Conservation (phyloP, 2,113 vertebrate genomes). For the Pterocles burchelli region DNA sequence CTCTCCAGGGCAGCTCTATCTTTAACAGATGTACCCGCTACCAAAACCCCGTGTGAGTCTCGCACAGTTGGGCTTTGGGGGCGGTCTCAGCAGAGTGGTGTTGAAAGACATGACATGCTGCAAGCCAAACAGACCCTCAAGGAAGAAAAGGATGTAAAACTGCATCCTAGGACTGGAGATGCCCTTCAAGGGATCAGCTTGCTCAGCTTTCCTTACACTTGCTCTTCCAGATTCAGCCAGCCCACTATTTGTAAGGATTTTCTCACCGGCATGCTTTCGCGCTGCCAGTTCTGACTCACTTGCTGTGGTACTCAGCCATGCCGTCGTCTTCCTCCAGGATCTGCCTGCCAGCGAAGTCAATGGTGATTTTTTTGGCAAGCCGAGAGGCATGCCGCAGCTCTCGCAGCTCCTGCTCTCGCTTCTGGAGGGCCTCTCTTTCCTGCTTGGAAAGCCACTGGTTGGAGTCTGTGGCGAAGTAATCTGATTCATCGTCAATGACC, state of each 20-base stretch:
- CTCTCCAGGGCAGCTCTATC: neutral
- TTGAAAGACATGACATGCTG: neutral
- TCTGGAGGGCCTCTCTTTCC: slow-evolving; percentile 86
- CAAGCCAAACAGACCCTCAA: neutral
- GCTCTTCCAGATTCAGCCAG: neutral
- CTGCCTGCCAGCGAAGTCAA: slow-evolving; percentile 94
- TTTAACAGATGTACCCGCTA: neutral
- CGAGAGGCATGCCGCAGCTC: slow-evolving; percentile 90
- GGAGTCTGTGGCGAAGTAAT: slow-evolving; percentile 94
- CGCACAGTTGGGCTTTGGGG: neutral
- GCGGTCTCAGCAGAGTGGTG: neutral
- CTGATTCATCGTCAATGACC: slow-evolving; percentile 94
- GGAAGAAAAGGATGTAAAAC: neutral
- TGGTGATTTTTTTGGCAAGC: slow-evolving; percentile 87
- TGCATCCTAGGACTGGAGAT: accelerated
- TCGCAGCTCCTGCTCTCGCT: slow-evolving; percentile 86
- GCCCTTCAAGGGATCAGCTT: neutral
- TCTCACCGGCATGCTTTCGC: too few species aligned
- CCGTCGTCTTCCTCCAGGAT: slow-evolving; percentile 84
- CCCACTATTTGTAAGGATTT: too few species aligned
- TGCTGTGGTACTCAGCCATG: slow-evolving; percentile 86
- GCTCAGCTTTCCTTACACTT: neutral
- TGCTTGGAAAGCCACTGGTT: slow-evolving; percentile 93
- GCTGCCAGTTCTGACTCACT: slow-evolving; percentile 66
- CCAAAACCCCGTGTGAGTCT: neutral